These are phyloP conservation scores for Trissolcus brochymenae DNA, from an alignment of 2,888 invertebrate species.

Conservation along the genomic window DNA sequence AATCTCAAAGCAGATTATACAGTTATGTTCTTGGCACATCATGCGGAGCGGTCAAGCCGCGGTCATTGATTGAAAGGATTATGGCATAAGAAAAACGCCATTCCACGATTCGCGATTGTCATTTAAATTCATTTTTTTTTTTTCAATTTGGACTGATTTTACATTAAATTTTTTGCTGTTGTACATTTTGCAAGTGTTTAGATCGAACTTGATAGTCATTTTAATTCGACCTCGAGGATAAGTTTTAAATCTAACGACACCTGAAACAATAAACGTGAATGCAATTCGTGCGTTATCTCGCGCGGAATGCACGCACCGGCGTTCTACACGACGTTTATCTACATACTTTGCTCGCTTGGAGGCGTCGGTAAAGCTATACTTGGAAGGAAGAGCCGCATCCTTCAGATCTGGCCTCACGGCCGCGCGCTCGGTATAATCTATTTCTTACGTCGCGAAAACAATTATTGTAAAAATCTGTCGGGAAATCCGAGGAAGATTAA, in stretches of 20 bases:
- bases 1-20: constrained; percentile 39
- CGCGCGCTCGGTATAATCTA: constrained; percentile 37
- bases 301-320: constrained; percentile 56
- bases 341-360: constrained; percentile 50
- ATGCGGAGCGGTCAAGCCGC: neutral
- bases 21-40: constrained; percentile 24
- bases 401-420: constrained; percentile 40
- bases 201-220: no score
- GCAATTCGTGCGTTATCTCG: constrained; percentile 66
- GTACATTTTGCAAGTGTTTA: no score
- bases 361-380: constrained; percentile 57
- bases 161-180: no score
- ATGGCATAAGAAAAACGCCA: neutral
- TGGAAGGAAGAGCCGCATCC: constrained; percentile 50
- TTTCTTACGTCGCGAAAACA: constrained; percentile 45
- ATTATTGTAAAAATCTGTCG: constrained; percentile 45
- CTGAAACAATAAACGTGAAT: constrained; percentile 64
- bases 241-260: constrained; percentile 65
- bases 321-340: constrained; percentile 58
- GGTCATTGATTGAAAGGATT: constrained; percentile 20
- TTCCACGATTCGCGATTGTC: no score
- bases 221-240: constrained; percentile 17
- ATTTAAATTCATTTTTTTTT: no score
- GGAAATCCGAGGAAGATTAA: constrained; percentile 43
- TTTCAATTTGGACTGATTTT: no score